Evolutionary conservation across 2,113 vertebrate species (phyloP), one percentile per base, ranked within the genome.

Genomic region (Corythaeola cristata): DNA sequence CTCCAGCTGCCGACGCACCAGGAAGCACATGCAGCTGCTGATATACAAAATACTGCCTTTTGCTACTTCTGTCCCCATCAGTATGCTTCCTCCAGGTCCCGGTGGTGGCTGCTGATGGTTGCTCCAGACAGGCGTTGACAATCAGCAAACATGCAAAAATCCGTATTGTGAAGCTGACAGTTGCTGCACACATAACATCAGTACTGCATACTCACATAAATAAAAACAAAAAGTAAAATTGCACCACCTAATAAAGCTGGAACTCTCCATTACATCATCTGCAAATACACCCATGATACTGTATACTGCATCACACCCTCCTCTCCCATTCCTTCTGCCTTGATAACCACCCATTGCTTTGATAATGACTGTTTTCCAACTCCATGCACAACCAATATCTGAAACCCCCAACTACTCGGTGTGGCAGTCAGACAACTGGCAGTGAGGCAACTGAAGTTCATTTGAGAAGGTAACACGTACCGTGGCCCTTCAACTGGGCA

Each of bases 31-130:
- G 22, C 73, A 96, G 76, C 49, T 93, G 80, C 49, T 89, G 88
- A 41, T 30, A 24, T 1, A 53, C 30, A 72, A 79, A 92, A 78
- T 20, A 27, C 7, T 59, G 41, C 16, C 15, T 68, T 78, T 62
- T 0, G 1, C 64, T 85, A 5, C 33, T 89, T 53, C 66, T 81
- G 32, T 53, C 77, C 58, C 37, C 0, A 0, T 37, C 0, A 0
- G 7, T 89, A 53, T 88, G 45, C 53, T 89, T 89, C 39, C 49
- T 60, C 45, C 58, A 56, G 33, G 26, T 37, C 24, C 72, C 20
- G 16, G 58, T 56, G 30, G 22, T 62, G 52, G 22, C 76, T 32
- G 15, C 49, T 75, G 27, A 9, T 0, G 3, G 14, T 26, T 90
- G 22, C 24, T 88, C 44, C 76, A 81, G 33, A 15, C n/a, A 79